Evolutionary conservation across 30 jellyfish, hydroid and myxozoan species (phyloP), one percentile per base, ranked within the genome.

Genomic region (Hydractinia symbiolongicarpus): DNA sequence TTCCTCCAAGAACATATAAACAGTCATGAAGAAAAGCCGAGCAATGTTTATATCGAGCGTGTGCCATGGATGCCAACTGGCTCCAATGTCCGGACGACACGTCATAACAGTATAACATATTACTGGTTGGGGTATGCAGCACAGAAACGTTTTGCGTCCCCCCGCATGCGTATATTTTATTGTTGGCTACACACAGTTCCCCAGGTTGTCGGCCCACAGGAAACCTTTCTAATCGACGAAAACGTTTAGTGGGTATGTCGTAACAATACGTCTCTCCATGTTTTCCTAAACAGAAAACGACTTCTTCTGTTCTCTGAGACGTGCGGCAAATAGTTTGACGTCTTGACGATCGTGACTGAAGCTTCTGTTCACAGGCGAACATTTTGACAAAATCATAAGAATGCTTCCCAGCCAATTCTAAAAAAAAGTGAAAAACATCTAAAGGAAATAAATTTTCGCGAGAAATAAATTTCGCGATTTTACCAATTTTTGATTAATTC

Each of bases 1-100:
- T 52, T 9, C 85, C 85, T 21, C 85, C 85, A 5, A 77, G 55
- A n/a, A 77, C 85, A 30, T 77, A 77, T 13, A 77, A 79, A 9
- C 30, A 54, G 30, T 56, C 85, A 9, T n/a, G 51, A 0, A 77
- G 60, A 54, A 77, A 9, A 6, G 85, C 21, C n/a, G 55, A 17
- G 55, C 81, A 52, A 50, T 58, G 78, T 49, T 54, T 53, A 17
- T 1, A 6, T 30, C 85, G 82, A 5, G 85, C 79, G 50, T 19
- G 11, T 17, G 40, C 50, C 85, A 77, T 77, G 10, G 85, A 55
- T 4, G 80, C 53, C 15, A 77, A 55, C 13, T 57, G 11, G 60
- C 53, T 52, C 85, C 85, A 77, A 21, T 54, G 15, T 4, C 54
- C 58, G 17, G 55, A 52, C 15, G 79, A 17, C 17, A 58, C 55